A percentile compares a stretch with the other conserved stretches of the same genome.
Evolutionary conservation across 92 coral and sea anemone species (phyloP).

Genomic region (Zoanthus sociatus): DNA sequence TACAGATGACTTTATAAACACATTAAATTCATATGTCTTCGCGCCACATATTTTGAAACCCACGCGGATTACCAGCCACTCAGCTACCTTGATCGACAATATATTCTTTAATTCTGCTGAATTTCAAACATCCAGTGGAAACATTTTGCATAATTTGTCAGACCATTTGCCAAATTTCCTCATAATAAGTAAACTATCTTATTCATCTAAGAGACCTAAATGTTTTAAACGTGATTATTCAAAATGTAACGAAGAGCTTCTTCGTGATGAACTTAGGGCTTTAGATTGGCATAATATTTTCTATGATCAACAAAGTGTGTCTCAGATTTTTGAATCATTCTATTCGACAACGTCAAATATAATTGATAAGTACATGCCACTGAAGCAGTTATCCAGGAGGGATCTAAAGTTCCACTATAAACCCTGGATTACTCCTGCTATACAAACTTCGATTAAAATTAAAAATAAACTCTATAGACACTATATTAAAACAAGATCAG

Average conservation of each 20-base stretch:
- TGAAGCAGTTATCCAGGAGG: constrained; percentile 26
- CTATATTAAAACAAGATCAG: constrained; percentile 16
- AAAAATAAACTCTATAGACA: constrained; percentile 16
- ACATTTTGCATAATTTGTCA: constrained; percentile 29
- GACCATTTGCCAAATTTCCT: constrained; percentile 44
- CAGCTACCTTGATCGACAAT: constrained; percentile 33
- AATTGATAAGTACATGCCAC: neutral
- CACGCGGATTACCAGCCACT: constrained; percentile 37
- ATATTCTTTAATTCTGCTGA: constrained; percentile 32
- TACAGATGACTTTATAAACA: constrained; percentile 45
- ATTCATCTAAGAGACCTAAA: constrained; percentile 13
- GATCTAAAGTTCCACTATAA: constrained; percentile 11
- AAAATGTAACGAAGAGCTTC: too few species aligned
- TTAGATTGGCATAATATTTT: constrained; percentile 11
- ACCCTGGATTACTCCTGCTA: constrained; percentile 37
- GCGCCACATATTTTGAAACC: constrained; percentile 36
- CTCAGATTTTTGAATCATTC: constrained; percentile 1
- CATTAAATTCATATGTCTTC: constrained; percentile 35
- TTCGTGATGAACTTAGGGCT: too few species aligned
- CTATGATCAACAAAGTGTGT: constrained; percentile 2
- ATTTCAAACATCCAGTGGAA: constrained; percentile 32
- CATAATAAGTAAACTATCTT: constrained; percentile 34
- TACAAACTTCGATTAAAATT: constrained; percentile 11
- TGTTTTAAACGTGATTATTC: too few species aligned
- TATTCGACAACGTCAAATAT: neutral